Conservation (phyloP, 2,113 vertebrate genomes). For the Bombycilla garrulus region DNA sequence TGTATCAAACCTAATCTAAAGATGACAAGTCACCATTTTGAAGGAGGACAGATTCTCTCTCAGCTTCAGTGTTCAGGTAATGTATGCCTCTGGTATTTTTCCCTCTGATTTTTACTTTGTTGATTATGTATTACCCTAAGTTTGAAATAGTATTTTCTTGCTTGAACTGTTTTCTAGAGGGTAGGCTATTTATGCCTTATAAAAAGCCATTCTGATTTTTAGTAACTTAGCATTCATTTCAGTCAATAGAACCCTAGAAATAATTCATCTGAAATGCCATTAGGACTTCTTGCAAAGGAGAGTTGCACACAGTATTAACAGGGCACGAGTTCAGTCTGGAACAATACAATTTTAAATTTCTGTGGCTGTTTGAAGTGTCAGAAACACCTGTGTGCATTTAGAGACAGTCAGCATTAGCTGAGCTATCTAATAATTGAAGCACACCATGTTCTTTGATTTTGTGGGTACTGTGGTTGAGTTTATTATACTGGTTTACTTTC, state of each 20-base stretch:
- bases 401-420: not conserved
- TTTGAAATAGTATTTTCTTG: not conserved
- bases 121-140: not conserved
- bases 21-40: conserved; percentile 96
- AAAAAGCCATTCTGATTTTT: not conserved
- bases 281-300: not conserved
- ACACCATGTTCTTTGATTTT: not conserved
- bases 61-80: conserved; percentile 98
- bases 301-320: not conserved
- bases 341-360: not conserved
- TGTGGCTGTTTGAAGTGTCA: not conserved
- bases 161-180: not conserved
- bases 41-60: conserved; percentile 95
- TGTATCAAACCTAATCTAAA: conserved; percentile 98
- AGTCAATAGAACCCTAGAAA: not conserved
- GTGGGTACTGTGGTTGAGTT: not conserved
- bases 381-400: not conserved
- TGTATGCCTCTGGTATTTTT: not conserved
- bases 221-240: not conserved
- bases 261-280: not conserved
- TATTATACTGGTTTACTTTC: not conserved
- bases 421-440: not conserved
- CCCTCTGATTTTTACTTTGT: not conserved
- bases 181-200: not conserved
- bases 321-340: not conserved